Percentiles rank a stretch among this genome's conserved stretches.
These are phyloP conservation scores for Fragum fragum DNA, from an alignment of 2,888 invertebrate species.

Conservation along the genomic window DNA sequence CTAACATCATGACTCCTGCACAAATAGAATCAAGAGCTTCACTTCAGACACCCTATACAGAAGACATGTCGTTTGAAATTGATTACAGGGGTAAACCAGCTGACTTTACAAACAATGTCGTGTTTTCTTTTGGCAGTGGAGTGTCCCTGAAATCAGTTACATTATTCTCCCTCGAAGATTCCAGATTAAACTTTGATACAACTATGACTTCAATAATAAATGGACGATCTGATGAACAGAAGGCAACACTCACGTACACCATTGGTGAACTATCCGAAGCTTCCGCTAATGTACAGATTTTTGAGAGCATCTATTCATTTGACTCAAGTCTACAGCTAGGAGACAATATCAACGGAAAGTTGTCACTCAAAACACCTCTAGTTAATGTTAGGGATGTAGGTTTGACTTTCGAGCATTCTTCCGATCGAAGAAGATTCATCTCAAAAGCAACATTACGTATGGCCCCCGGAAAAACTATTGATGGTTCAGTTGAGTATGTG, in stretches of 20 bases:
- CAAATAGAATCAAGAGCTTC: conserved; percentile 45
- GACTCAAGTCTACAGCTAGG: conserved; percentile 42
- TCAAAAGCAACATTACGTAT: conserved; percentile 46
- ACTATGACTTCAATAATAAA: conserved; percentile 30
- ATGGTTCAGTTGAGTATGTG: conserved; percentile 34
- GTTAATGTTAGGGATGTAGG: conserved; percentile 29
- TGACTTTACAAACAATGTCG: conserved; percentile 36
- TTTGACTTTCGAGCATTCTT: conserved; percentile 41
- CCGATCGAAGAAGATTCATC: conserved; percentile 38
- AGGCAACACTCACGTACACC: conserved; percentile 24
- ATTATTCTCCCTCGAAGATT: conserved; percentile 15
- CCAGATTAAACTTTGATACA: conserved; percentile 36
- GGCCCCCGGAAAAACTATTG: conserved; percentile 39
- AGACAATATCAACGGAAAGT: conserved; percentile 24
- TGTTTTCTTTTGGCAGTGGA: conserved; percentile 35
- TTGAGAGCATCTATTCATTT: conserved; percentile 42
- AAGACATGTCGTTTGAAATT: conserved; percentile 44
- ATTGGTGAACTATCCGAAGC: conserved; percentile 30
- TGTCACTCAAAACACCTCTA: conserved; percentile 48
- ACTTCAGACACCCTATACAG: conserved; percentile 47
- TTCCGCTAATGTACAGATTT: conserved; percentile 35
- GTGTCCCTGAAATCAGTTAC: conserved; percentile 35
- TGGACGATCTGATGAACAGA: conserved; percentile 51
- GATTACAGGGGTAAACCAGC: conserved; percentile 27
- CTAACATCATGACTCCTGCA: conserved; percentile 28